Conservation (phyloP, 2,888 invertebrate species). For the Drosophila bunnanda region DNA sequence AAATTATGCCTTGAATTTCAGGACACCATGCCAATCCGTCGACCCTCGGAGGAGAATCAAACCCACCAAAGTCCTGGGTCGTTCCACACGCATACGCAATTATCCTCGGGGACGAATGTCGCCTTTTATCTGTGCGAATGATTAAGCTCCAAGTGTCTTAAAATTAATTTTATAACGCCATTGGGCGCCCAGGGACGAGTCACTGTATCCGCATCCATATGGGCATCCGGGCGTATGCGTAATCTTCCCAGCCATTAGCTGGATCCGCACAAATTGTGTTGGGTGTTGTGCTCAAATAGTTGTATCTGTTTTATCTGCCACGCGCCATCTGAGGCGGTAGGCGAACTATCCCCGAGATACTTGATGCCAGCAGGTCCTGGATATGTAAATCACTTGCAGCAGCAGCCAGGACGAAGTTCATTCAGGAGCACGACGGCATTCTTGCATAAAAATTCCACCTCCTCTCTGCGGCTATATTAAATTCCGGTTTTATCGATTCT, state of each 20-base stretch:
- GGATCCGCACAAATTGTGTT: constrained; percentile 18
- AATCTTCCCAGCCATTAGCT: constrained; percentile 48
- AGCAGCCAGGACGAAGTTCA: constrained; percentile 55
- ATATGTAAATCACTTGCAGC: constrained; percentile 74
- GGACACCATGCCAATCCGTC: background rate
- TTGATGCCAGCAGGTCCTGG: constrained; percentile 37
- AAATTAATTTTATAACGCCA: constrained; percentile 75
- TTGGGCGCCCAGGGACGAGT: constrained; percentile 35
- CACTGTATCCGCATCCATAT: constrained; percentile 1
- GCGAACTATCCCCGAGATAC: constrained; percentile 25
- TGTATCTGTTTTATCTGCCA: constrained; percentile 53
- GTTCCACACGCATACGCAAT: constrained; percentile 67
- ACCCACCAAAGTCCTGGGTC: constrained; percentile 17
- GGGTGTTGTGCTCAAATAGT: constrained; percentile 42
- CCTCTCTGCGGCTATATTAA: constrained; percentile 70
- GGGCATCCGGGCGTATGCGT: constrained; percentile 44
- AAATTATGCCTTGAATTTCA: constrained; percentile 74
- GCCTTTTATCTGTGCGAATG: constrained; percentile 73
- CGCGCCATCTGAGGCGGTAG: constrained; percentile 11
- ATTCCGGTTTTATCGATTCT: constrained; percentile 73
- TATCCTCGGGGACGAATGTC: constrained; percentile 76
- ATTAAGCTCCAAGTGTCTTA: constrained; percentile 70
- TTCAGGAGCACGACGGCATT: constrained; percentile 67
- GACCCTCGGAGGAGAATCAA: constrained; percentile 16
- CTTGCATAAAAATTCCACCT: constrained; percentile 55